A percentile compares a stretch with the other conserved stretches of the same genome.
These are phyloP conservation scores for Watsonalla binaria DNA, from an alignment of 2,888 invertebrate species.

Conservation along the genomic window DNA sequence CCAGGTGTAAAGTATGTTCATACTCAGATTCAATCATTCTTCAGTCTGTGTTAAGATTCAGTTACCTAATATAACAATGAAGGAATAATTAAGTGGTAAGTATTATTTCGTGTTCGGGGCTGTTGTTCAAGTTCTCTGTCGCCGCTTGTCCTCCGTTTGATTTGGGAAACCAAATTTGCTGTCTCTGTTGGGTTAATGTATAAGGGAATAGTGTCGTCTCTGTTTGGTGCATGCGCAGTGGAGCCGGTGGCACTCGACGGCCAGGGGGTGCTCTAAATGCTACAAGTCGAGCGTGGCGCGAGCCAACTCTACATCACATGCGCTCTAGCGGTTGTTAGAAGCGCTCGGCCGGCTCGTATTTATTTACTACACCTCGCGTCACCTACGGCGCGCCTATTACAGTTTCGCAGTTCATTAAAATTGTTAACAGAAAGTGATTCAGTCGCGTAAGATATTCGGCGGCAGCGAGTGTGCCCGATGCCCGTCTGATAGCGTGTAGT, in stretches of 20 bases:
- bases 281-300: slow-evolving; percentile 3
- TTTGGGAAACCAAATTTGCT: neutral
- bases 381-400: slow-evolving; percentile 44
- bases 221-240: slow-evolving; percentile 10
- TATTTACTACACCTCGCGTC: slow-evolving; percentile 39
- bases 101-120: neutral
- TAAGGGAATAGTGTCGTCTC: neutral
- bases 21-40: too few relatives aligned
- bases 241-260: neutral
- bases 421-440: slow-evolving; percentile 65
- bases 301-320: slow-evolving; percentile 37
- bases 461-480: slow-evolving; percentile 27
- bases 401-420: slow-evolving; percentile 59
- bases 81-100: too few relatives aligned
- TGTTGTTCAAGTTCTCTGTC: neutral
- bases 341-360: slow-evolving; percentile 38
- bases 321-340: slow-evolving; percentile 47
- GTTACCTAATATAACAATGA: too few relatives aligned
- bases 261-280: neutral
- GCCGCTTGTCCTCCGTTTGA: neutral
- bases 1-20: too few relatives aligned
- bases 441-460: slow-evolving; percentile 55
- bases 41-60: too few relatives aligned
- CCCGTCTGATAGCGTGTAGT: slow-evolving; percentile 14
- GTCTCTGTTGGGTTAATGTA: neutral